phyloP scores from a whole-genome alignment of 1,140 invertebrate species.

The Saccostrea echinata region DNA sequence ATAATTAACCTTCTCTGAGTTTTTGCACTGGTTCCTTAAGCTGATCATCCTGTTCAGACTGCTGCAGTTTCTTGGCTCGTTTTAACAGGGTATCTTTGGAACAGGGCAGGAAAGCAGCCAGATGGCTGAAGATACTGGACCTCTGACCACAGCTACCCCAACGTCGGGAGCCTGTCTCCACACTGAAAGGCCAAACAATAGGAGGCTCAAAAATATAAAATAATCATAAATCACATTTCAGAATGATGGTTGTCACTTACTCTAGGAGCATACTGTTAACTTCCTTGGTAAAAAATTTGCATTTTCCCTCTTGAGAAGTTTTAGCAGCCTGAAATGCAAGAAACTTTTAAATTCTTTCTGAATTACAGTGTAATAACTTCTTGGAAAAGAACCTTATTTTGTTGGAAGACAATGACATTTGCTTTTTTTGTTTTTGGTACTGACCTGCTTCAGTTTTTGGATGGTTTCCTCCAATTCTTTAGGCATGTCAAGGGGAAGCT shows the following conservation, averaged over 20 bases:
- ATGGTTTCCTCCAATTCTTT: constrained; percentile 82
- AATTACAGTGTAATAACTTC: background rate
- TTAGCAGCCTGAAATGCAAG: constrained; percentile 77
- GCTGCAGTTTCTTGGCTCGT: constrained; percentile 85
- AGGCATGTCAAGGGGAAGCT: constrained; percentile 83
- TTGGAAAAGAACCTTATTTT: background rate
- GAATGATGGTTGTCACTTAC: constrained; percentile 78
- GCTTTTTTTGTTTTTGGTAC: background rate
- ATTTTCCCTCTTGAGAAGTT: constrained; percentile 83
- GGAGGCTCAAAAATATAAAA: background rate
- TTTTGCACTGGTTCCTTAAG: constrained; percentile 81
- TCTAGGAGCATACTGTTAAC: constrained; percentile 84
- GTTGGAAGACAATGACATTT: background rate
- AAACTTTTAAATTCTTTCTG: background rate
- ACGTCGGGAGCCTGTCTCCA: constrained; percentile 83
- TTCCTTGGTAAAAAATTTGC: constrained; percentile 84
- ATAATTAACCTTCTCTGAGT: constrained; percentile 77
- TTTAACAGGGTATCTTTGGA: constrained; percentile 86
- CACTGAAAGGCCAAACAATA: constrained; percentile 79
- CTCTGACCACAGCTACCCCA: constrained; percentile 76
- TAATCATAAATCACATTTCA: background rate
- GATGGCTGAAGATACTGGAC: constrained; percentile 84
- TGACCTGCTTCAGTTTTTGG: constrained; percentile 82
- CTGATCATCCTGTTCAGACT: constrained; percentile 83
- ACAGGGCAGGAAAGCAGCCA: constrained; percentile 84